Base-by-base conservation (phyloP, 2,888 invertebrate species). In the Agonopterix subpropinquella region DNA sequence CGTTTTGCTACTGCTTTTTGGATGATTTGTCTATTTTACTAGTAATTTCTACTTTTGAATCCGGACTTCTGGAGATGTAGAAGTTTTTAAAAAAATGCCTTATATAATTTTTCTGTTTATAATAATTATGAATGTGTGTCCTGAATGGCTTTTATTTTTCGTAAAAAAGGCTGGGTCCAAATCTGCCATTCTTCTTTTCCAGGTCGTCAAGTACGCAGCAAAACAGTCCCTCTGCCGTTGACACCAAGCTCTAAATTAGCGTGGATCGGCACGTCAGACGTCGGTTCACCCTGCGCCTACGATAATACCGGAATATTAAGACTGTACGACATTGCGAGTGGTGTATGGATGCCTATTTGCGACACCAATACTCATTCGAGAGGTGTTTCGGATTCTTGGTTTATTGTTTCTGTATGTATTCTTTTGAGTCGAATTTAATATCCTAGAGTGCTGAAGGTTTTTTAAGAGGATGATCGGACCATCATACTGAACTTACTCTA, bases 251-350 rank as follows among this genome's bases (percentile, higher is more conserved):
- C 92, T 0, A 91, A 90, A 55, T 77, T 96, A 36, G 76, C 89
- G 37, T 97, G 96, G 96, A 59, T 94, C 59, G 98, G 94, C 11
- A 92, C 94, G 58, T 92, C 94, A 0, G 96, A 96, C 70, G 91
- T 91, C 52, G 96, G 96, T 0, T 94, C 96, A 0, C 95, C 96
- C 0, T 91, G 92, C 35, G 87, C 92, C 11, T 90, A 91, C 70
- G 98, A 98, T 80, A 92, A 92, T 4, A 88, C 91, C 39, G 98
- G 98, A 0, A 73, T 93, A 46, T 71, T 98, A 36, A 90, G 93
- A 49, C 77, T 97, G 62, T 92, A 94, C 60, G 92, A 93, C 56
- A 82, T 90, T 15, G 84, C 91, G 50, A 92, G 92, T 47, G 91
- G 91, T 41, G 82, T 92, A 4, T 98, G 98, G 98, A 90, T 93